phyloP scores from a whole-genome alignment of 2,888 invertebrate species.

The Hydraecia micacea region DNA sequence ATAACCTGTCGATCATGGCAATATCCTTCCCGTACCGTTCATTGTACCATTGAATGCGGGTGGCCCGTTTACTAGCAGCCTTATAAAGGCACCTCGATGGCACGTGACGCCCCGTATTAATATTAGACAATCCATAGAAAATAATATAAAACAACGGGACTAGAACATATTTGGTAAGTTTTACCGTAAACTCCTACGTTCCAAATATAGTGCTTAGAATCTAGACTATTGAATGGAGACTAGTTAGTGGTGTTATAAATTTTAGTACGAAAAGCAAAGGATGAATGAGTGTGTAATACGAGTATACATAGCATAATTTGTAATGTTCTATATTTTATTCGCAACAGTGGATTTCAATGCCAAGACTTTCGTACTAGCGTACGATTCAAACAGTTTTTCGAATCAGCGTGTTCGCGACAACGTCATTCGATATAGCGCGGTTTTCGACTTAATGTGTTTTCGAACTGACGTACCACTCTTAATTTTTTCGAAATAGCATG shows the following conservation, averaged over 20 bases:
- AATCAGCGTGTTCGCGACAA: too few relatives aligned
- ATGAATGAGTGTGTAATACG: background rate
- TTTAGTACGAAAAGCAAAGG: background rate
- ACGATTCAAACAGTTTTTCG: too few relatives aligned
- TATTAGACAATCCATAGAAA: conserved; percentile 56
- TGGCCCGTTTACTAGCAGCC: conserved; percentile 38
- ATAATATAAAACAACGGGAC: conserved; percentile 51
- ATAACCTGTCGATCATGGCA: conserved; percentile 4
- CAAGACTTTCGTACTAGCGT: too few relatives aligned
- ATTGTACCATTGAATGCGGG: conserved; percentile 37
- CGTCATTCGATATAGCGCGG: too few relatives aligned
- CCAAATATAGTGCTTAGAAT: conserved; percentile 7
- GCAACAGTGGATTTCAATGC: too few relatives aligned
- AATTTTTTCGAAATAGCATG: too few relatives aligned
- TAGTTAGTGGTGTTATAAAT: background rate
- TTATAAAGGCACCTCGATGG: conserved; percentile 20
- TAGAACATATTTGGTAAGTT: conserved; percentile 42
- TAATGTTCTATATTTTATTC: background rate
- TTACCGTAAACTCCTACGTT: conserved; percentile 38
- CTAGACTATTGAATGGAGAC: conserved; percentile 5
- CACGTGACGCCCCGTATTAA: conserved; percentile 41
- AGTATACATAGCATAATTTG: background rate
- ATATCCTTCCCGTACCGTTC: conserved; percentile 26
- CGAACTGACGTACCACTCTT: too few relatives aligned
- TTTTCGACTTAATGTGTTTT: too few relatives aligned